Evolutionary conservation across 2,888 invertebrate genomes (phyloP).

Genomic region (Phragmatobia fuliginosa): DNA sequence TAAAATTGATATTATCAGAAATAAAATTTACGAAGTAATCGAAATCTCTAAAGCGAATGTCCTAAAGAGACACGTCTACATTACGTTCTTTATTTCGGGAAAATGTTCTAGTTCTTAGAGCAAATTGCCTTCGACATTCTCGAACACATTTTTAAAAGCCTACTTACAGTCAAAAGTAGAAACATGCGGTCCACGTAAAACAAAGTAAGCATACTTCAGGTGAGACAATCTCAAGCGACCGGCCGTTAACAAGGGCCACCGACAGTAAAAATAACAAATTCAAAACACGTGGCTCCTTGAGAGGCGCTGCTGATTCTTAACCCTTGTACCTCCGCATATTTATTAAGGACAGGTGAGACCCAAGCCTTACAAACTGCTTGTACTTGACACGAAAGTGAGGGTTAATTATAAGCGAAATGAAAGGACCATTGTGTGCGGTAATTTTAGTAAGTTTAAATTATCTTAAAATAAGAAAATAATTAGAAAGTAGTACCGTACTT

Average conservation of each 20-base stretch:
- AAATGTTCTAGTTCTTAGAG: neutral
- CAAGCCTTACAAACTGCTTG: slow-evolving; percentile 10
- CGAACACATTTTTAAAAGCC: slow-evolving; percentile 1
- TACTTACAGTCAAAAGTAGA: slow-evolving; percentile 10
- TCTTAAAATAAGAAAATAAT: too few species aligned
- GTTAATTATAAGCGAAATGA: neutral
- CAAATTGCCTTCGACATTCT: neutral
- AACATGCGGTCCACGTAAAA: slow-evolving; percentile 32
- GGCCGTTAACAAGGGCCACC: slow-evolving; percentile 21
- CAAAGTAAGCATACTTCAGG: slow-evolving; percentile 23
- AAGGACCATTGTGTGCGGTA: neutral
- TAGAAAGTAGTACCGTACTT: too few species aligned
- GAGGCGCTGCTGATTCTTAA: slow-evolving; percentile 22
- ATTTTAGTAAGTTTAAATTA: neutral
- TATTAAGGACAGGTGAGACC: slow-evolving; percentile 25
- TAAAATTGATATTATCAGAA: too few species aligned
- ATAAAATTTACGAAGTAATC: too few species aligned
- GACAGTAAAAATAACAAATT: slow-evolving; percentile 39
- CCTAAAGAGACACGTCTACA: neutral
- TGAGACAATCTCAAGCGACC: slow-evolving; percentile 17
- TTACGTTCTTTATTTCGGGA: neutral
- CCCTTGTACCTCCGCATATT: slow-evolving; percentile 18
- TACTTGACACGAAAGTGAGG: slow-evolving; percentile 9
- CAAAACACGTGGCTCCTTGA: slow-evolving; percentile 25
- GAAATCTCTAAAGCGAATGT: neutral